These are phyloP conservation scores for Rostratula benghalensis DNA, from an alignment of 2,113 vertebrate genomes.

Conservation along the genomic window DNA sequence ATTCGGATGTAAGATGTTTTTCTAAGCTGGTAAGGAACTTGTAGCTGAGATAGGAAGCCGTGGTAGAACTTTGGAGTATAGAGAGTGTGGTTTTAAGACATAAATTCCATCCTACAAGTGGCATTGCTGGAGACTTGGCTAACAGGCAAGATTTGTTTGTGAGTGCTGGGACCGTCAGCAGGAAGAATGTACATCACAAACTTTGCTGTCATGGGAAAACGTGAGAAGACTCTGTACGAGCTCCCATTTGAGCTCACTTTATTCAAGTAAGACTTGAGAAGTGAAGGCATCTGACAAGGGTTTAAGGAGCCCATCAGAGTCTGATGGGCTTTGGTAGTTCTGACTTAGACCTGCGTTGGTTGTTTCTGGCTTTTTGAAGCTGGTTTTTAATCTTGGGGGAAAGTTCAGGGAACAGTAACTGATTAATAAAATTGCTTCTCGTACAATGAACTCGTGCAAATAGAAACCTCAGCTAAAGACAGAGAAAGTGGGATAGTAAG, in stretches of 20 bases:
- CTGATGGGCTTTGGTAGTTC: neutral
- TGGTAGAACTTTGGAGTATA: neutral
- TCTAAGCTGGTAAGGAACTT: neutral
- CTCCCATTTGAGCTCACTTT: neutral
- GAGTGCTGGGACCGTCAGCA: neutral
- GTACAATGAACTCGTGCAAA: neutral
- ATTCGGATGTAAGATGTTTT: neutral
- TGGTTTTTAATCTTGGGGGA: slow-evolving; percentile 32
- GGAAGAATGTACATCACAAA: neutral
- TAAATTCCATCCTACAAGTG: neutral
- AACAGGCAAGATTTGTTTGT: neutral
- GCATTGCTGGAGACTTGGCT: neutral
- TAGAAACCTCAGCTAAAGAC: slow-evolving; percentile 4
- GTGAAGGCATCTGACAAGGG: neutral
- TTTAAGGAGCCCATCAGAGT: neutral
- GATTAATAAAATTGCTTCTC: slow-evolving; percentile 36
- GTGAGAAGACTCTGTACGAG: neutral
- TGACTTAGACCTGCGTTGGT: neutral
- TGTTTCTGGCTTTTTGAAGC: neutral
- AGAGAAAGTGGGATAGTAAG: neutral
- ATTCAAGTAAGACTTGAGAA: neutral
- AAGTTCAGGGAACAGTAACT: slow-evolving; percentile 45
- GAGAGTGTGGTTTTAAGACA: neutral
- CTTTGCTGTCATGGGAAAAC: neutral
- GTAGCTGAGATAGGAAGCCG: neutral